phyloP scores from a whole-genome alignment of 1,140 invertebrate genomes.

The Apis laboriosa region DNA sequence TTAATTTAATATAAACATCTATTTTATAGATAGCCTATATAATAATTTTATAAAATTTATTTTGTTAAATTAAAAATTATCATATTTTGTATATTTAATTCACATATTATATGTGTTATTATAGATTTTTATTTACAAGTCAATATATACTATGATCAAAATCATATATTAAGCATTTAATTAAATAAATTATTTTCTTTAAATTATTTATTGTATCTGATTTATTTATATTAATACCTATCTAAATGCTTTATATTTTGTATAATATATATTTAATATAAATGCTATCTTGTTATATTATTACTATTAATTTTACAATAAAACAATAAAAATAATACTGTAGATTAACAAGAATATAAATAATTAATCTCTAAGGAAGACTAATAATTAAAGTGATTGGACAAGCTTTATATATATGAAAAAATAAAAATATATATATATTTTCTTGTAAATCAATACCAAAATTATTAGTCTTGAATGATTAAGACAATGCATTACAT shows the following conservation, averaged over 20 bases:
- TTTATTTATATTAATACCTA: slow-evolving; percentile 43
- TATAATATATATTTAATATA: slow-evolving; percentile 36
- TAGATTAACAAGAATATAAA: slow-evolving; percentile 12
- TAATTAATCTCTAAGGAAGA: slow-evolving; percentile 31
- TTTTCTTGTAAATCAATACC: slow-evolving; percentile 3
- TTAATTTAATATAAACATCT: slow-evolving; percentile 26
- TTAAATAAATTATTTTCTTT: slow-evolving; percentile 38
- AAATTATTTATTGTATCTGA: slow-evolving; percentile 10
- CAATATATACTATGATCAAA: slow-evolving; percentile 16
- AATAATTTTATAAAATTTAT: slow-evolving; percentile 37
- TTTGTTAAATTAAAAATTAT: slow-evolving; percentile 1
- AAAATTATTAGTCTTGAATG: slow-evolving; percentile 2
- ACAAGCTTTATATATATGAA: slow-evolving; percentile 4
- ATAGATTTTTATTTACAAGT: not conserved
- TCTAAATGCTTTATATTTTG: slow-evolving; percentile 27
- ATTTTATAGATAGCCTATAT: slow-evolving; percentile 29
- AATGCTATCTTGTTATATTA: slow-evolving; percentile 20
- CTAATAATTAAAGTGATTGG: not conserved
- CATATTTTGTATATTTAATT: slow-evolving; percentile 36
- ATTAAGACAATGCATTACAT: slow-evolving; percentile 1
- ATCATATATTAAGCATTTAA: slow-evolving; percentile 11
- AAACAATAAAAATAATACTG: slow-evolving; percentile 34
- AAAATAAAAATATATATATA: slow-evolving; percentile 4
- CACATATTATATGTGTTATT: not conserved
- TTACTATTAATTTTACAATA: not conserved